phyloP scores from a whole-genome alignment of 37 sponge, comb jelly and placozoan species.

The Geodia barretti region DNA sequence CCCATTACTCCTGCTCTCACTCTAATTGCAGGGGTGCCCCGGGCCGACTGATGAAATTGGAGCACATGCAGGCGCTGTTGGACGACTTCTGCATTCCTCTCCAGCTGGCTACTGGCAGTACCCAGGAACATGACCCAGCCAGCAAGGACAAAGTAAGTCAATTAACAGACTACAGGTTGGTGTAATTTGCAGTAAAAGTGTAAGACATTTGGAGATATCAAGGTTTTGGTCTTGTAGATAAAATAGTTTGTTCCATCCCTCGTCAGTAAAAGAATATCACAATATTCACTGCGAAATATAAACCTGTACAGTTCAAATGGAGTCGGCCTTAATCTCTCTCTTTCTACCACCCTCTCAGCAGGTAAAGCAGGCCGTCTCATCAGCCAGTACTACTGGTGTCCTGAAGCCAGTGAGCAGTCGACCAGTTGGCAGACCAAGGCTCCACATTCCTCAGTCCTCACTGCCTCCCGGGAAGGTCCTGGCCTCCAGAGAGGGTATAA shows the following conservation, averaged over 20 bases:
- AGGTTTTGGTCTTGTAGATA: too few species aligned
- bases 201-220: not conserved
- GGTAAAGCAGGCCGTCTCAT: too few species aligned
- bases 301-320: too few species aligned
- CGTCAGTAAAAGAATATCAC: too few species aligned
- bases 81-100: constrained; percentile 67
- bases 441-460: not conserved
- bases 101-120: constrained; percentile 22
- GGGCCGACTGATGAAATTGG: constrained; percentile 52
- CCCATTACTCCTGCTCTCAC: not conserved
- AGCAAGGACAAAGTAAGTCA: not conserved
- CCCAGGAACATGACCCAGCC: not conserved
- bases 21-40: constrained; percentile 49
- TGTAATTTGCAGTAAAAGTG: not conserved
- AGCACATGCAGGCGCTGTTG: constrained; percentile 50
- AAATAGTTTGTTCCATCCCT: too few species aligned
- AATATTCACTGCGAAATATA: too few species aligned
- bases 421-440: not conserved
- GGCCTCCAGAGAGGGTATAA: constrained; percentile 18
- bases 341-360: too few species aligned
- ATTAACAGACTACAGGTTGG: not conserved
- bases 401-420: not conserved
- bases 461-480: constrained; percentile 16
- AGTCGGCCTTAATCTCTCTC: too few species aligned
- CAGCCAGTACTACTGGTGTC: too few species aligned